Conservation (phyloP, 2,797 vertebrate genomes). For the Esox lucius region DNA sequence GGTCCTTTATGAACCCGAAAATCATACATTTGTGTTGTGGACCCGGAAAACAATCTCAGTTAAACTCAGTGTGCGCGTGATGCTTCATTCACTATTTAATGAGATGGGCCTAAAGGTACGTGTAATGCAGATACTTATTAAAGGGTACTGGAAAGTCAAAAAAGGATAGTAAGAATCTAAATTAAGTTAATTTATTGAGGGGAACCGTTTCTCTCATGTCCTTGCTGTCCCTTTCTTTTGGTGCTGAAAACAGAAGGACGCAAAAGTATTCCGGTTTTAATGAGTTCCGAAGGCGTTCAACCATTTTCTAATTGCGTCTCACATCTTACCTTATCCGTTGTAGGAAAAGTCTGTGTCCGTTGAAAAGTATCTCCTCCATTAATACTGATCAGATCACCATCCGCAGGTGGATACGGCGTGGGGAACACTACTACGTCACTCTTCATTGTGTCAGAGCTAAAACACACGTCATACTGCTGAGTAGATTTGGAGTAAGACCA, state of each 20-base stretch:
- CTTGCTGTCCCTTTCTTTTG: background rate
- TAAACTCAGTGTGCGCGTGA: too few species aligned
- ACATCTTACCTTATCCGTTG: conserved; percentile 5
- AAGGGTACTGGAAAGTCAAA: too few species aligned
- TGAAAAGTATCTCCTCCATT: conserved; percentile 24
- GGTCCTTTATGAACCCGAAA: too few species aligned
- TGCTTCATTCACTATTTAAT: too few species aligned
- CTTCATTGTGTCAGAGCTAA: conserved; percentile 33
- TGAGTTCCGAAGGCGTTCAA: too few species aligned
- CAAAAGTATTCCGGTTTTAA: too few species aligned
- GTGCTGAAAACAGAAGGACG: background rate
- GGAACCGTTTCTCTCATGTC: background rate
- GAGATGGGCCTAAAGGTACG: too few species aligned
- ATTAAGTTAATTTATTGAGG: too few species aligned
- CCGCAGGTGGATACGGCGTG: conserved; percentile 4
- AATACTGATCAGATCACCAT: conserved; percentile 29
- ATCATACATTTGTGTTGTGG: too few species aligned
- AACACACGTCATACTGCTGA: conserved; percentile 34
- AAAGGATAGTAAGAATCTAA: too few species aligned
- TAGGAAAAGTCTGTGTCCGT: conserved; percentile 15
- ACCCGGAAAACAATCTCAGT: too few species aligned
- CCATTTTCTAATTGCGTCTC: background rate
- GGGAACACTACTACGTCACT: conserved; percentile 35
- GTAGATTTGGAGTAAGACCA: conserved; percentile 35
- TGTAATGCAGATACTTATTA: too few species aligned